Evolutionary conservation across 2,888 invertebrate species (phyloP), one percentile per base, ranked within the genome.

Genomic region (Clanis bilineata): DNA sequence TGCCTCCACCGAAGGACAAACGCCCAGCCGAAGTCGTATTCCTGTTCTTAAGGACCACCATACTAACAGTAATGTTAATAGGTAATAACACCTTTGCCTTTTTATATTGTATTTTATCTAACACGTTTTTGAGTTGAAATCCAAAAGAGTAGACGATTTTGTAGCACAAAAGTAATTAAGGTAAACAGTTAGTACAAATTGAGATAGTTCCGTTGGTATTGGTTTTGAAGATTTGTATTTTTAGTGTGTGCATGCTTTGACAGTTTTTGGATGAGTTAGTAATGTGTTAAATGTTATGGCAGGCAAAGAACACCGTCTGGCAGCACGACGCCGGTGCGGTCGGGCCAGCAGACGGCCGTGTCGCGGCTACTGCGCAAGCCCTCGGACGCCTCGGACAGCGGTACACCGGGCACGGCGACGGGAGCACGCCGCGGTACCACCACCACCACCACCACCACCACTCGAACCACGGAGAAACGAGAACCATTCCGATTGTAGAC

Each of bases 271-370:
- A 36, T 69, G 56, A 62, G 10, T 28, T 10, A 6, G 18, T 76
- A 68, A 71, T 59, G 4, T 38, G 41, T 45, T 36, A 36, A 36
- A 41, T 22, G 21, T 68, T 59, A 64, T 65, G 67, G 66, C 84
- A 96, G 96, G 89, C 95, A 95, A 84, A 93, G 95, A 80, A 96
- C 96, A 68, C 95, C 96, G 58, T 96, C 96, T 59, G 96, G 96
- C 61, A 95, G 96, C 64, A 95, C 95, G 65, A 95, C 95, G 10
- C 95, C 96, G 47, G 93, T 95, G 62, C 93, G 95, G 21, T 88
- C 95, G 32, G 94, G 94, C 41, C 93, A 93, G 72, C 91, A 90
- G 79, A 94, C 94, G 21, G 94, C 94, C 15, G 93, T 94, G 28
- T 93, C 95, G 54, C 93, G 94, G 71, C 82, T 96, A 64, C 80